Percentiles rank a stretch among this genome's conserved stretches.
Conservation (phyloP, 2,113 vertebrate genomes). For the Corythoichthys intestinalis region DNA sequence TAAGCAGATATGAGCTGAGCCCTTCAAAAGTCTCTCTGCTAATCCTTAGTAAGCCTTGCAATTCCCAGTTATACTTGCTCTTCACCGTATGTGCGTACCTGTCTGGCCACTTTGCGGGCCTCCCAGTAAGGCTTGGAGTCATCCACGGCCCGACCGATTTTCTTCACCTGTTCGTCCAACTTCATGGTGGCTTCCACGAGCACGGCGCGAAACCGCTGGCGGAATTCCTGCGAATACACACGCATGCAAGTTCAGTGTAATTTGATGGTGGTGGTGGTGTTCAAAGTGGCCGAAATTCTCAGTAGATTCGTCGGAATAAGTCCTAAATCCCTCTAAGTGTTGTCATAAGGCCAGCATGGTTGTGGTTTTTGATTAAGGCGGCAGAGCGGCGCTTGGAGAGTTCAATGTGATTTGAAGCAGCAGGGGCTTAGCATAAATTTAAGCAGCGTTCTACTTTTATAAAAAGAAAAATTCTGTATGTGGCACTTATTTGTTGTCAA, state of each 20-base stretch:
- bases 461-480: not conserved
- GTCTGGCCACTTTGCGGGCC: constrained; percentile 85
- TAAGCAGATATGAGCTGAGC: constrained; percentile 47
- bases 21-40: constrained; percentile 46
- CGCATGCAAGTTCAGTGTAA: not conserved
- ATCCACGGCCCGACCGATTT: constrained; percentile 93
- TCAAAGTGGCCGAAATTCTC: not conserved
- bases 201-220: constrained; percentile 90
- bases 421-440: not conserved
- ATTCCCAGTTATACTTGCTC: constrained; percentile 19
- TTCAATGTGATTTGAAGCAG: not conserved
- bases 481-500: not conserved
- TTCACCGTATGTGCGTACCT: constrained; percentile 70
- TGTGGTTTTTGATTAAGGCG: not conserved
- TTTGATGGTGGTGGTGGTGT: not conserved
- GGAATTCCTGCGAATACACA: constrained; percentile 78
- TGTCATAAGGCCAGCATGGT: not conserved
- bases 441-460: not conserved
- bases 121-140: constrained; percentile 99
- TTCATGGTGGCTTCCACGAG: constrained; percentile 89
- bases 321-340: not conserved
- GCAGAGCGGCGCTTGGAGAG: not conserved
- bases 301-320: not conserved
- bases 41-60: constrained; percentile 34
- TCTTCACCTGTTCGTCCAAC: constrained; percentile 91